Evolutionary conservation across 2,113 vertebrate genomes (phyloP), one percentile per base, ranked within the genome.

Genomic region (Empidonax alnorum): DNA sequence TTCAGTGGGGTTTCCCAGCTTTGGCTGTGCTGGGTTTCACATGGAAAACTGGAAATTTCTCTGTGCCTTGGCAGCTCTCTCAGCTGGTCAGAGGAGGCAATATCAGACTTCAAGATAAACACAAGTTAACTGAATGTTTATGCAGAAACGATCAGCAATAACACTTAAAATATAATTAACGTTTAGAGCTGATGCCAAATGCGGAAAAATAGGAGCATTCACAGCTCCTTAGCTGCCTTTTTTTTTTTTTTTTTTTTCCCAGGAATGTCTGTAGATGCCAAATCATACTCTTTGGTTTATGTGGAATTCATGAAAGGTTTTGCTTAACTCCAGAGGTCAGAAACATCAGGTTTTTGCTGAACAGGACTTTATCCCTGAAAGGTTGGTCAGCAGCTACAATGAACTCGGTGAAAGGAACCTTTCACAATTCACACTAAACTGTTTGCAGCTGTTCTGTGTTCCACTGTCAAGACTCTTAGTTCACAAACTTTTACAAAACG

Each of bases 191-290:
- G 85, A 21, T 86, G 95, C 92, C 93, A 96, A 68, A 65, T 37
- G 12, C 80, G 75, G 93, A 73, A 94, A 96, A 96, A 90, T 92
- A 47, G 73, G 25, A 90, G 69, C 76, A 93, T 96, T 97, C 90
- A 97, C 1, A 19, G 90, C 39, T 81, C 72, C 72, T 59, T 76
- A 92, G 73, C 80, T 92, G 73, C 49, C 12, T 41, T 41, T 28
- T 87, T 35, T 35, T 35, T 35, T 35, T 35, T 35, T 35, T 35
- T 35, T 35, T 90, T 41, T 27, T n/a, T 59, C 46, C 15, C 73
- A 82, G 94, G 93, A 89, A 95, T 92, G 94, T 49, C 80, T 78
- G 37, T 58, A 35, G 69, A 66, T 87, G 92, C 94, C 95, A 96
- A 94, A 76, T 94, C 68, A 86, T 87, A 87, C 86, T 90, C 31